These are phyloP conservation scores for Ormyrus nitidulus DNA, from an alignment of 2,888 invertebrate genomes.

Conservation along the genomic window DNA sequence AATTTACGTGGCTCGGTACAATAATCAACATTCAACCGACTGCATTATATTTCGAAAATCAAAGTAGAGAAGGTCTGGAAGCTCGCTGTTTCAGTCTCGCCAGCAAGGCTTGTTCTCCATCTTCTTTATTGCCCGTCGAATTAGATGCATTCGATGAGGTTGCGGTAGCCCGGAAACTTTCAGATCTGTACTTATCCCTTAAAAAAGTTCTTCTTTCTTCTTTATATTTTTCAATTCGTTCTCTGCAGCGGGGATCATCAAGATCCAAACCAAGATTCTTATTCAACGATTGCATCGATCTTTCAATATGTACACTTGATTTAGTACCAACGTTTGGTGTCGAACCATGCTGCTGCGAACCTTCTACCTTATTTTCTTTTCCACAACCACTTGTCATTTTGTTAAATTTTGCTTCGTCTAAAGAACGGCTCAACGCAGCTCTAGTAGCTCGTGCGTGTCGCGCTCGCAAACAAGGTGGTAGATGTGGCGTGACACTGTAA, in stretches of 20 bases:
- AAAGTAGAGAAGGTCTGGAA: conserved; percentile 73
- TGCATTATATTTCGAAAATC: conserved; percentile 61
- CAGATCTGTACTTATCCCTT: conserved; percentile 90
- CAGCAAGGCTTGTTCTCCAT: conserved; percentile 72
- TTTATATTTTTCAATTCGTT: conserved; percentile 92
- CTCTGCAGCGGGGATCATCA: conserved; percentile 77
- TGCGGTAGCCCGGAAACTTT: conserved; percentile 81
- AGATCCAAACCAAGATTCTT: conserved; percentile 71
- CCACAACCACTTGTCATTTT: conserved; percentile 68
- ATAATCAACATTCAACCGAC: conserved; percentile 59
- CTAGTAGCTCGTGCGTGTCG: conserved; percentile 71
- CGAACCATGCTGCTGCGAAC: conserved; percentile 68
- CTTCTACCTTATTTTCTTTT: conserved; percentile 65
- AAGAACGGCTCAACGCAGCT: conserved; percentile 70
- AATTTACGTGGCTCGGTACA: conserved; percentile 50
- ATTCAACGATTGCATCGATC: conserved; percentile 59
- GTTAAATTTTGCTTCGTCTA: conserved; percentile 73
- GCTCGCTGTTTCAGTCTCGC: conserved; percentile 76
- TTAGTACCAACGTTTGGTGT: conserved; percentile 71
- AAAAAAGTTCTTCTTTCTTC: conserved; percentile 91
- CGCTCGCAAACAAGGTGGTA: conserved; percentile 81
- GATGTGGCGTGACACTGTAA: conserved; percentile 59
- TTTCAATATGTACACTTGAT: conserved; percentile 63
- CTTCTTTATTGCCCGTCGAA: conserved; percentile 60
- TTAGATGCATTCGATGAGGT: conserved; percentile 16